Evolutionary conservation across 2,113 vertebrate species (phyloP), one percentile per base, ranked within the genome.

Genomic region (Hippopotamus amphibius): DNA sequence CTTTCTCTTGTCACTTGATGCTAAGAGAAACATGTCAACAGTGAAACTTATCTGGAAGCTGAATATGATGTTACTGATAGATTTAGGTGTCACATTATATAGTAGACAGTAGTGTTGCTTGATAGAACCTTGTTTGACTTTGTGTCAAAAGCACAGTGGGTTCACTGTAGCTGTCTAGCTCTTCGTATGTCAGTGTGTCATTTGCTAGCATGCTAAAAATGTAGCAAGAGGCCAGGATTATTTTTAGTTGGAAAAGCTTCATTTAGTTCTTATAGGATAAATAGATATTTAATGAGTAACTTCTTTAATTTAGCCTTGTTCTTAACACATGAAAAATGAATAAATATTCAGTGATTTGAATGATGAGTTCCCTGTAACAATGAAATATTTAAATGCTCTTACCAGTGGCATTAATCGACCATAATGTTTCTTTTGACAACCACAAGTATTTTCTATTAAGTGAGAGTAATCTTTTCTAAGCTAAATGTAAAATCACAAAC

Each of bases 231-330:
- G 41, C 57, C 76, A 74, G 41, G 63, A 86, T 96, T 97, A 97
- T 95, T 98, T 98, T 92, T 97, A 97, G 93, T 90, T 93, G 92
- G 65, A 97, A 97, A 96, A 96, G 91, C 63, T 96, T 96, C 57
- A 57, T 95, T 98, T 97, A 69, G 43, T 94, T 96, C 55, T 93
- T 91, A 50, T 72, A 94, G 72, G 57, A 65, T 74, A 90, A 94
- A 88, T 87, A 97, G 77, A 79, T 88, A 66, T 93, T 97, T 94
- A 97, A 95, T 95, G 88, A 97, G 94, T 68, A 97, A 72, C 24
- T 91, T 87, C n/a, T 97, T 88, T 68, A 96, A 96, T 95, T 97
- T 95, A 96, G 57, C 63, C 68, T 97, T 96, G 71, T 95, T 96
- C 96, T 97, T 88, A 95, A 86, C 26, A 88, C 22, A 89, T 83